phyloP scores from a whole-genome alignment of 2,888 invertebrate genomes.

The Epirrhoe tristata region DNA sequence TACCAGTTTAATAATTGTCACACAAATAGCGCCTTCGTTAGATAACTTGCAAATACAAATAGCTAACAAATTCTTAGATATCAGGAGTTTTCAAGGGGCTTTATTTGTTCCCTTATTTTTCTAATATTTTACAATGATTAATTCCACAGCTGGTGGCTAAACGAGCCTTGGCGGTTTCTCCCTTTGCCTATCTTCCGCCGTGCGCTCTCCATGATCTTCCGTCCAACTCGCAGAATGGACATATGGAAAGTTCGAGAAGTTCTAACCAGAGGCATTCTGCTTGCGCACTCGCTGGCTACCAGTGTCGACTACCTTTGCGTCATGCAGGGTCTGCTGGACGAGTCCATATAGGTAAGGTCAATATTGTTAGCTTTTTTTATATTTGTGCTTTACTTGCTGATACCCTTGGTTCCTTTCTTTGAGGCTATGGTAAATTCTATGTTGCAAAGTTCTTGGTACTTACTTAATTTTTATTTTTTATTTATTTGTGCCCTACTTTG shows the following conservation, averaged over 20 bases:
- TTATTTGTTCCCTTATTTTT: background rate
- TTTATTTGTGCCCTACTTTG: no score
- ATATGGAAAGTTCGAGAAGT: slow-evolving; percentile 78
- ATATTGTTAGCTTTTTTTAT: background rate
- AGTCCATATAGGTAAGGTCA: slow-evolving; percentile 50
- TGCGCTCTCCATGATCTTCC: slow-evolving; percentile 54
- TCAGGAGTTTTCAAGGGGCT: background rate
- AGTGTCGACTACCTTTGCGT: slow-evolving; percentile 80
- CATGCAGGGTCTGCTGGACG: slow-evolving; percentile 78
- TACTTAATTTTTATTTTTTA: no score
- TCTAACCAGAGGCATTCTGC: slow-evolving; percentile 73
- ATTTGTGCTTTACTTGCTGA: background rate
- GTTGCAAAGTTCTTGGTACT: background rate
- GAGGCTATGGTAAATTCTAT: background rate
- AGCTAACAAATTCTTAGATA: background rate
- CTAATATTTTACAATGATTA: background rate
- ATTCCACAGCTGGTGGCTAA: slow-evolving; percentile 65
- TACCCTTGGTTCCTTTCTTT: no score
- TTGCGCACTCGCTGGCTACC: slow-evolving; percentile 77
- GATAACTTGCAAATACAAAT: background rate
- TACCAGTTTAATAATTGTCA: background rate
- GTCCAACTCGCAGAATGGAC: slow-evolving; percentile 55
- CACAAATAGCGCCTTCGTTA: background rate
- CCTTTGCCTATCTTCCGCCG: slow-evolving; percentile 64
- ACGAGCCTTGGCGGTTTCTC: slow-evolving; percentile 68